Conservation (phyloP, 2,888 invertebrate species). For the Aleiodes leptofemur region DNA sequence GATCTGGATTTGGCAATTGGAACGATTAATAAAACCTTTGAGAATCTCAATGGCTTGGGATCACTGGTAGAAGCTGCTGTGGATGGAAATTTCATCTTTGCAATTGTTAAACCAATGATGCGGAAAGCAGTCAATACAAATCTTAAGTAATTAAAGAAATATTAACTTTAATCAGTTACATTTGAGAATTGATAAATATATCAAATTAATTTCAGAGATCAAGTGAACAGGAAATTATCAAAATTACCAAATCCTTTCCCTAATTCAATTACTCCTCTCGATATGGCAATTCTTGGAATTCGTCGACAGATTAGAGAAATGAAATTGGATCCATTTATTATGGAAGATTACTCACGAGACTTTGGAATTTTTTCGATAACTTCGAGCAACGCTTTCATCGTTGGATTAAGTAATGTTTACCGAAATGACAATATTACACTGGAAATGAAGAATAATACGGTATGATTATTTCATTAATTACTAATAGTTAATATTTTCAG, state of each 20-base stretch:
- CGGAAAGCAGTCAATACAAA: slow-evolving; percentile 86
- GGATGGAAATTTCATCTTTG: slow-evolving; percentile 89
- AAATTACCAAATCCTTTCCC: slow-evolving; percentile 85
- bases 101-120: slow-evolving; percentile 90
- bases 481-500: no score
- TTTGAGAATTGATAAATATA: neutral
- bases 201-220: slow-evolving; percentile 76
- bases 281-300: slow-evolving; percentile 87
- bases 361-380: slow-evolving; percentile 83
- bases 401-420: slow-evolving; percentile 88
- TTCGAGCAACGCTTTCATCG: slow-evolving; percentile 85
- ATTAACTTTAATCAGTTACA: neutral
- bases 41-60: slow-evolving; percentile 88
- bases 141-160: slow-evolving; percentile 71
- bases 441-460: slow-evolving; percentile 83
- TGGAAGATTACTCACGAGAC: slow-evolving; percentile 85
- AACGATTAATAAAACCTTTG: slow-evolving; percentile 87
- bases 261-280: slow-evolving; percentile 90
- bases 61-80: slow-evolving; percentile 83
- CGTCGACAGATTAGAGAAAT: slow-evolving; percentile 82
- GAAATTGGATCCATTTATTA: slow-evolving; percentile 85
- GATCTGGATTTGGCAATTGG: slow-evolving; percentile 86
- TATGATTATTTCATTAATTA: slow-evolving; percentile 59
- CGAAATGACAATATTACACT: slow-evolving; percentile 87
- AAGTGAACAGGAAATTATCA: slow-evolving; percentile 85